Conservation (phyloP, 2,888 invertebrate species). For the Cenopis cana region DNA sequence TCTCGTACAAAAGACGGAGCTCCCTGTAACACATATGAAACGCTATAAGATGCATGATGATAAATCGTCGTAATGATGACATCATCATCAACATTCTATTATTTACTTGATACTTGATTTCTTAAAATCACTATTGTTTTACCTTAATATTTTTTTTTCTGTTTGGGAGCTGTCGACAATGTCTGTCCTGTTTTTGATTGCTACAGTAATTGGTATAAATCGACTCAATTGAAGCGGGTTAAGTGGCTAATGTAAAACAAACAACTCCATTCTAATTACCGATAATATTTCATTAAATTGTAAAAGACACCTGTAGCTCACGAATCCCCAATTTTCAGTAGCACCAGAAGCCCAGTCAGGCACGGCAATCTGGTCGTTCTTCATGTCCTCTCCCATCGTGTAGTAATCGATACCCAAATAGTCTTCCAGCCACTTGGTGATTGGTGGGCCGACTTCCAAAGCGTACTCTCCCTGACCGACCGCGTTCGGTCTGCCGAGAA, state of each 20-base stretch:
- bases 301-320: slow-evolving; percentile 71
- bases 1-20: slow-evolving; percentile 72
- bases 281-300: background rate
- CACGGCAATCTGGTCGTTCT: slow-evolving; percentile 78
- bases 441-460: slow-evolving; percentile 71
- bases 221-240: too few relatives aligned
- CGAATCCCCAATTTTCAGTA: slow-evolving; percentile 81
- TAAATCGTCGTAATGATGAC: background rate
- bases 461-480: slow-evolving; percentile 74
- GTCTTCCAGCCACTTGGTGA: slow-evolving; percentile 72
- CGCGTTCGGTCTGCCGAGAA: slow-evolving; percentile 73
- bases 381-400: slow-evolving; percentile 67
- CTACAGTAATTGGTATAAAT: too few relatives aligned
- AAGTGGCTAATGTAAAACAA: too few relatives aligned
- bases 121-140: background rate
- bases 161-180: background rate
- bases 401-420: slow-evolving; percentile 75
- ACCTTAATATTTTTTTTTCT: background rate
- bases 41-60: background rate
- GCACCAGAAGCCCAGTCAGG: slow-evolving; percentile 82
- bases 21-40: slow-evolving; percentile 61
- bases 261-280: too few relatives aligned
- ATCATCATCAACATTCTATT: background rate
- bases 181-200: background rate
- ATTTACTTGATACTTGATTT: too few relatives aligned